A percentile compares a stretch with the other conserved stretches of the same genome.
Conservation (phyloP, 2,797 vertebrate genomes). For the Centropyge bicolor region DNA sequence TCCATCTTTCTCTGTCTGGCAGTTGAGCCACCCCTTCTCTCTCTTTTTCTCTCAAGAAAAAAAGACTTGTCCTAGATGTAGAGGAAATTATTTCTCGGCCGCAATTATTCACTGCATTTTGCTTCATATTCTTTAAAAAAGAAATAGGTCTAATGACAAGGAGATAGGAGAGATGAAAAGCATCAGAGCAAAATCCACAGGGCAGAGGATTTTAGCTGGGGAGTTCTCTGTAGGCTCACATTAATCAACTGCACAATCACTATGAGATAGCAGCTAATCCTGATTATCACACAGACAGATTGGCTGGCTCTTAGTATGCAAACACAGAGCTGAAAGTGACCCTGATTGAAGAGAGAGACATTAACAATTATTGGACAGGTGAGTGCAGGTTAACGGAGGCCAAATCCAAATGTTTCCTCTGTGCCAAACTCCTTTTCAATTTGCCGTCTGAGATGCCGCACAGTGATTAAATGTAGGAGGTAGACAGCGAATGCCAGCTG, state of each 20-base stretch:
- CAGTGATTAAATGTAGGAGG: slow-evolving; percentile 64
- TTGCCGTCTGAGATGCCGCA: slow-evolving; percentile 58
- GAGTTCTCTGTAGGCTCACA: slow-evolving; percentile 39
- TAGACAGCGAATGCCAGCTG: slow-evolving; percentile 61
- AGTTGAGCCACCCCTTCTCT: slow-evolving; percentile 13
- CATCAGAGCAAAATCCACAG: slow-evolving; percentile 9
- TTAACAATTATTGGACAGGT: slow-evolving; percentile 58
- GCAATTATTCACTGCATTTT: slow-evolving; percentile 61
- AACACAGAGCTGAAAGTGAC: slow-evolving; percentile 45
- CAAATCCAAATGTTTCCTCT: slow-evolving; percentile 65
- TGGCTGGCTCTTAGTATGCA: slow-evolving; percentile 44
- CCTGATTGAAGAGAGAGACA: slow-evolving; percentile 44
- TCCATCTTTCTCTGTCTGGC: slow-evolving; percentile 29
- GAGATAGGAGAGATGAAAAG: slow-evolving; percentile 58
- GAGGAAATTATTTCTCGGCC: slow-evolving; percentile 48
- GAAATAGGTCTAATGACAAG: slow-evolving; percentile 44
- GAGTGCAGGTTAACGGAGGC: slow-evolving; percentile 56
- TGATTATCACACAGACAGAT: slow-evolving; percentile 46
- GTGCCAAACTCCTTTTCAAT: slow-evolving; percentile 67
- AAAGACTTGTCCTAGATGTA: slow-evolving; percentile 40
- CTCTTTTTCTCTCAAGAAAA: slow-evolving; percentile 38
- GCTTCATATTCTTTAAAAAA: slow-evolving; percentile 35
- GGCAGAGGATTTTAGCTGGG: slow-evolving; percentile 23
- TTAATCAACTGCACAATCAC: slow-evolving; percentile 64
- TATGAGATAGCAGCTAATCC: slow-evolving; percentile 55